Evolutionary conservation across 2,797 vertebrate species (phyloP).

Genomic region (Falco berigora): DNA sequence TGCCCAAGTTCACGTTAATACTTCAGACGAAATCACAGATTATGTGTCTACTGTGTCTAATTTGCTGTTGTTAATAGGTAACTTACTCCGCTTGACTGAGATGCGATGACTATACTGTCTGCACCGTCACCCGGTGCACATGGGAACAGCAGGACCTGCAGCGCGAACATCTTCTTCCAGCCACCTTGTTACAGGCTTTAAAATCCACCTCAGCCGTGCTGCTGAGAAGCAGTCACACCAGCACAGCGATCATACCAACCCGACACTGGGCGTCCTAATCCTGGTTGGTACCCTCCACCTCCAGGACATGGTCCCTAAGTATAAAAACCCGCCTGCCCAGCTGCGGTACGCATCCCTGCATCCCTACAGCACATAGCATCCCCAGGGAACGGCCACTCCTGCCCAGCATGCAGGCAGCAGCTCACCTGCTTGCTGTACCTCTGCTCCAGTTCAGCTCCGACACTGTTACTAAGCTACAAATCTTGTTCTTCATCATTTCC

Average conservation of each 20-base stretch:
- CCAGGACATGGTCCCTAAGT: neutral
- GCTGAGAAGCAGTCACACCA: neutral
- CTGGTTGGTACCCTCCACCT: accelerated
- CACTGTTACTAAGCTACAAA: neutral
- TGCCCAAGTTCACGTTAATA: accelerated
- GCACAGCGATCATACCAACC: neutral
- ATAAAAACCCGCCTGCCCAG: neutral
- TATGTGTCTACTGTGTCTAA: neutral
- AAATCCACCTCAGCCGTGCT: neutral
- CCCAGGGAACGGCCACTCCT: neutral
- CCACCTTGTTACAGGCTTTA: neutral
- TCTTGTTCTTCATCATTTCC: neutral
- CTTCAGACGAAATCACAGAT: neutral
- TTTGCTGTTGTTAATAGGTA: neutral
- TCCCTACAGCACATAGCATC: no score
- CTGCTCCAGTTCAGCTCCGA: neutral
- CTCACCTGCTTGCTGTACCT: neutral
- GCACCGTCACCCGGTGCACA: accelerated
- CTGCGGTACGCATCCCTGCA: neutral
- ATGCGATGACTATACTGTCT: accelerated
- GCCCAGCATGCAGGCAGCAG: neutral
- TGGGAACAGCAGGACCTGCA: accelerated
- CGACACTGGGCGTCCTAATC: accelerated
- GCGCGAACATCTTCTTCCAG: neutral
- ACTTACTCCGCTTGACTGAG: neutral